These are phyloP conservation scores for Hexactinellida sp. DNA, from an alignment of 37 sponge, comb jelly and placozoan genomes.

Conservation along the genomic window DNA sequence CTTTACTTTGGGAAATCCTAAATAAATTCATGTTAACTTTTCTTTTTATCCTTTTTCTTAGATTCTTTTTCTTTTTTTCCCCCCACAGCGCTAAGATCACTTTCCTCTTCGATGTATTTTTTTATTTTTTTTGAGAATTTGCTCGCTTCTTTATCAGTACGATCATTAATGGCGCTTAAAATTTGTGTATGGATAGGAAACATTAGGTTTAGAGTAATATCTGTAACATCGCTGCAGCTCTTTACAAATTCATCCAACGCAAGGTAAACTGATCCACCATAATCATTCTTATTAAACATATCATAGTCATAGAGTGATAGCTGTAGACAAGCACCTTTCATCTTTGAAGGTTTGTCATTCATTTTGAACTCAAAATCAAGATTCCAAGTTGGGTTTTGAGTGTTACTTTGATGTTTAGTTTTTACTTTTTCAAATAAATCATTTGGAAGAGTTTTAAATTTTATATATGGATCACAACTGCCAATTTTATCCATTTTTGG, in stretches of 20 bases:
- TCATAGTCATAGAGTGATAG: not conserved
- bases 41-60: not conserved
- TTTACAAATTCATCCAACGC: not conserved
- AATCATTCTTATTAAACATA: not conserved
- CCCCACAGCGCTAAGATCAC: not conserved
- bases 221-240: not conserved
- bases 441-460: not conserved
- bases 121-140: constrained; percentile 2
- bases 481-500: constrained; percentile 13
- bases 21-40: too few species aligned
- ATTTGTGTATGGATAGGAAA: constrained; percentile 13
- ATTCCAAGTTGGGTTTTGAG: not conserved
- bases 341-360: not conserved
- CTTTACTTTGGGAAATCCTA: too few species aligned
- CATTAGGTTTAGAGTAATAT: not conserved
- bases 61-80: not conserved
- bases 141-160: constrained; percentile 8
- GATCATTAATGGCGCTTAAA: not conserved
- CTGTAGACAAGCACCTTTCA: not conserved
- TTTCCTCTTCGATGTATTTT: not conserved
- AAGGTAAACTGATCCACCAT: not conserved
- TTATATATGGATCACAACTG: not conserved
- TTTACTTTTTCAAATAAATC: not conserved
- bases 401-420: not conserved
- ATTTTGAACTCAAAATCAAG: not conserved